Evolutionary conservation across 2,113 vertebrate species (phyloP).

Genomic region (Sprattus sprattus): DNA sequence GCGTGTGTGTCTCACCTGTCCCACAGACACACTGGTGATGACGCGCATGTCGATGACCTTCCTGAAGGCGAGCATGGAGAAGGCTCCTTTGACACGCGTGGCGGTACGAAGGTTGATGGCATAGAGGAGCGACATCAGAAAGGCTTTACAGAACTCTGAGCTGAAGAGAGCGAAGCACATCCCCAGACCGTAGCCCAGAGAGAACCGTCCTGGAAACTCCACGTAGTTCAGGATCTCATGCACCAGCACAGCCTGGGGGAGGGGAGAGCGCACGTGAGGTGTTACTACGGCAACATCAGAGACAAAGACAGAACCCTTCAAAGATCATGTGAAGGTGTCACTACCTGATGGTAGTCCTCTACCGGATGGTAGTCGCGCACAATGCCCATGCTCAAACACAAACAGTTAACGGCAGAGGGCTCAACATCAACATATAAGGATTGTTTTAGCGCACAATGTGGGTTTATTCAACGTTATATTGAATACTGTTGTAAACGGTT

Average conservation of each 20-base stretch:
- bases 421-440: too few species aligned
- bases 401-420: too few species aligned
- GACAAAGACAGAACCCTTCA: too few species aligned
- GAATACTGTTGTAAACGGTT: too few species aligned
- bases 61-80: slow-evolving; percentile 69
- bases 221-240: slow-evolving; percentile 68
- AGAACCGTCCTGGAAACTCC: slow-evolving; percentile 21
- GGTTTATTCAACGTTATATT: too few species aligned
- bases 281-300: too few species aligned
- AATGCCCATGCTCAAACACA: too few species aligned
- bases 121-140: slow-evolving; percentile 71
- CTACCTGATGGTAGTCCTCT: too few species aligned
- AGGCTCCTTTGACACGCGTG: slow-evolving; percentile 73
- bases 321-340: too few species aligned
- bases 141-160: slow-evolving; percentile 69
- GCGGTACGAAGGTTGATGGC: slow-evolving; percentile 75
- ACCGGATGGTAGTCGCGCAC: too few species aligned
- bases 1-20: slow-evolving; percentile 68
- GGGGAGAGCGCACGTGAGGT: background rate
- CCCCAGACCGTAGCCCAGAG: slow-evolving; percentile 57
- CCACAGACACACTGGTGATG: slow-evolving; percentile 65
- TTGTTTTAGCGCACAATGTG: too few species aligned
- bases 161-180: slow-evolving; percentile 72
- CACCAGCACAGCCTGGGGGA: slow-evolving; percentile 70
- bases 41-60: slow-evolving; percentile 72